A percentile compares a stretch with the other conserved stretches of the same genome.
Evolutionary conservation across 1,140 invertebrate species (phyloP).

Genomic region (Tachypleus tridentatus): DNA sequence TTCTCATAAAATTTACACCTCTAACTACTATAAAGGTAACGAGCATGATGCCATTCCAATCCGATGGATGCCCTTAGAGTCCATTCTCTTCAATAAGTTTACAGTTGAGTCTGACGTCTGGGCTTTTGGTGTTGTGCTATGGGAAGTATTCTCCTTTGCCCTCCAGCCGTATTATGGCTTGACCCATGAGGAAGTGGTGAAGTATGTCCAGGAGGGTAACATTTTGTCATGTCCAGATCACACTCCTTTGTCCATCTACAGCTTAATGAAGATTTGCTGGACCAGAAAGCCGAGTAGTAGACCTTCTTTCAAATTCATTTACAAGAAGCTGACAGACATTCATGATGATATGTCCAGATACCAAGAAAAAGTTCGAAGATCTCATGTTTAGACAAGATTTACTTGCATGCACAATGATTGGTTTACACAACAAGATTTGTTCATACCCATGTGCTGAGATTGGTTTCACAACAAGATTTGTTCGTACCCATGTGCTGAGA

Average conservation of each 20-base stretch:
- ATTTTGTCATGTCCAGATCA: constrained; percentile 75
- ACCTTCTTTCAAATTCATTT: constrained; percentile 46
- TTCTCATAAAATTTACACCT: constrained; percentile 77
- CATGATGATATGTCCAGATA: not conserved
- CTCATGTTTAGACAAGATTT: constrained; percentile 11
- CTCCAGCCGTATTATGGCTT: constrained; percentile 81
- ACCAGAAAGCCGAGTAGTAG: constrained; percentile 64
- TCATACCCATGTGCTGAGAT: too few relatives aligned
- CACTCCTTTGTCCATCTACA: constrained; percentile 73
- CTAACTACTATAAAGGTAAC: constrained; percentile 29
- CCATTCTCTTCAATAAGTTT: constrained; percentile 84
- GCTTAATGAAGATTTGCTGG: constrained; percentile 88
- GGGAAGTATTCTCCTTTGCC: constrained; percentile 92
- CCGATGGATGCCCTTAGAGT: constrained; percentile 89
- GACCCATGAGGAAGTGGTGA: constrained; percentile 87
- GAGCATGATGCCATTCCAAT: constrained; percentile 87
- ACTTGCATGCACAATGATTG: too few relatives aligned
- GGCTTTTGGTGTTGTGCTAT: constrained; percentile 83
- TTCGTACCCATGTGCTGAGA: too few relatives aligned
- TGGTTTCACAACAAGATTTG: too few relatives aligned
- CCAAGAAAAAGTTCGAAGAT: constrained; percentile 14
- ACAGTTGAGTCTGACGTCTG: constrained; percentile 85
- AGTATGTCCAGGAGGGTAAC: constrained; percentile 79
- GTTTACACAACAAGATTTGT: too few relatives aligned
- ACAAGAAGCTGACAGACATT: too few relatives aligned